phyloP scores from a whole-genome alignment of 2,797 vertebrate genomes.

The Sylvilagus floridanus region DNA sequence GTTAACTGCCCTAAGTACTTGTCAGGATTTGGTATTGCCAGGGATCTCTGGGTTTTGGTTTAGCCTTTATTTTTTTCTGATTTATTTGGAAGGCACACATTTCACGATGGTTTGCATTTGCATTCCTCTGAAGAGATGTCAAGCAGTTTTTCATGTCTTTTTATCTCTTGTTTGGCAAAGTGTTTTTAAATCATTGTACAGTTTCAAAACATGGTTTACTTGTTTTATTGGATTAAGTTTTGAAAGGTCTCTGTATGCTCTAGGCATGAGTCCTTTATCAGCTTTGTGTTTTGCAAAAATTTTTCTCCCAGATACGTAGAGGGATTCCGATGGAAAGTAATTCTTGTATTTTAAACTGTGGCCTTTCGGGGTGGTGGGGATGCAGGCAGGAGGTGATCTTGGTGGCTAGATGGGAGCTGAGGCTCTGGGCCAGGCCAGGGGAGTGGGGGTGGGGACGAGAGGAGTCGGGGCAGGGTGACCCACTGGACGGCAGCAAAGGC shows the following conservation, averaged over 20 bases:
- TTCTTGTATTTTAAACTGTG: not conserved
- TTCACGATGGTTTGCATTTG: not conserved
- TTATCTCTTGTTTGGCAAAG: not conserved
- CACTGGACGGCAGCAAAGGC: not conserved
- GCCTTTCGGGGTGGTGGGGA: not conserved
- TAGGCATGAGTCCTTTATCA: not conserved
- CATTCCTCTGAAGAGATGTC: not conserved
- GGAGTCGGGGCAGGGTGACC: not conserved
- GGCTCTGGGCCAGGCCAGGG: not conserved
- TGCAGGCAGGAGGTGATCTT: not conserved
- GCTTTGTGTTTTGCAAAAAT: not conserved
- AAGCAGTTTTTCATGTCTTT: not conserved
- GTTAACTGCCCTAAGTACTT: not conserved
- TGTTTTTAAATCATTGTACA: not conserved
- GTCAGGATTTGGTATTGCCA: not conserved
- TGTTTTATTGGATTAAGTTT: not conserved
- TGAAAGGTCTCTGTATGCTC: not conserved
- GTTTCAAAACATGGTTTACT: not conserved
- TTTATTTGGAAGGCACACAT: not conserved
- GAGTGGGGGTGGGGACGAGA: not conserved
- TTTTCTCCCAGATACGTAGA: constrained; percentile 1
- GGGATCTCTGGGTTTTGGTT: too few species aligned
- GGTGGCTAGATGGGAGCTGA: not conserved
- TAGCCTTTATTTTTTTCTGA: not conserved
- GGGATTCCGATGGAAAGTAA: constrained; percentile 32